Evolutionary conservation across 1,140 invertebrate genomes (phyloP).

Genomic region (Caenorhabditis elegans): DNA sequence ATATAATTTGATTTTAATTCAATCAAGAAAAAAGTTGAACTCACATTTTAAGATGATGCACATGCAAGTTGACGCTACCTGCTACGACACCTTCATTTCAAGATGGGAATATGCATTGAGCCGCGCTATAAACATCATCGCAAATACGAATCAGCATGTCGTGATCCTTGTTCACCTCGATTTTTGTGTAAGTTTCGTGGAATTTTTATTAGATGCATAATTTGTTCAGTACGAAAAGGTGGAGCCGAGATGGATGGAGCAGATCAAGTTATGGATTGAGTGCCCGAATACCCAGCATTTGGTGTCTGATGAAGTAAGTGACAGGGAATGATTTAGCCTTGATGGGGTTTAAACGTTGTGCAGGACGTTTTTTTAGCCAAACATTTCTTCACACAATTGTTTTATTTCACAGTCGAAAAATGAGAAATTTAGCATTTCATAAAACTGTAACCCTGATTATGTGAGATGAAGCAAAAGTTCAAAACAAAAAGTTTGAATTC

Average conservation of each 20-base stretch:
- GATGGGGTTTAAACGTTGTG: too few relatives aligned
- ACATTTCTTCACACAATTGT: too few relatives aligned
- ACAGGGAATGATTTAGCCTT: too few relatives aligned
- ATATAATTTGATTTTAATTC: background rate
- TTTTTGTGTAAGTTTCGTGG: background rate
- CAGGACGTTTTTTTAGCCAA: too few relatives aligned
- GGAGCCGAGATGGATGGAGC: conserved; percentile 35
- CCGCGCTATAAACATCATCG: background rate
- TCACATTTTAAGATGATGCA: conserved; percentile 4
- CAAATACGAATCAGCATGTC: conserved; percentile 19
- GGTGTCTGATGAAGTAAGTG: background rate
- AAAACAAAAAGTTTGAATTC: too few relatives aligned
- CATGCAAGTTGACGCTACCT: background rate
- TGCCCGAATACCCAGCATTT: conserved; percentile 15
- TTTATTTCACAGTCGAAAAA: too few relatives aligned
- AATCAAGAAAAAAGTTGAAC: too few relatives aligned
- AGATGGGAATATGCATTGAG: conserved; percentile 31
- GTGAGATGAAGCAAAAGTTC: too few relatives aligned
- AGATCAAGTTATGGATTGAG: conserved; percentile 31
- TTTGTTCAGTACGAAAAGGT: conserved; percentile 36
- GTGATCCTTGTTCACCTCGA: conserved; percentile 18
- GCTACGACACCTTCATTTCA: conserved; percentile 21
- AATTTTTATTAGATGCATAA: background rate
- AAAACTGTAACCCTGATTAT: too few relatives aligned
- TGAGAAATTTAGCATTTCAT: too few relatives aligned